Conservation (phyloP, 2,797 vertebrate species). For the Lutjanus campechanus region DNA sequence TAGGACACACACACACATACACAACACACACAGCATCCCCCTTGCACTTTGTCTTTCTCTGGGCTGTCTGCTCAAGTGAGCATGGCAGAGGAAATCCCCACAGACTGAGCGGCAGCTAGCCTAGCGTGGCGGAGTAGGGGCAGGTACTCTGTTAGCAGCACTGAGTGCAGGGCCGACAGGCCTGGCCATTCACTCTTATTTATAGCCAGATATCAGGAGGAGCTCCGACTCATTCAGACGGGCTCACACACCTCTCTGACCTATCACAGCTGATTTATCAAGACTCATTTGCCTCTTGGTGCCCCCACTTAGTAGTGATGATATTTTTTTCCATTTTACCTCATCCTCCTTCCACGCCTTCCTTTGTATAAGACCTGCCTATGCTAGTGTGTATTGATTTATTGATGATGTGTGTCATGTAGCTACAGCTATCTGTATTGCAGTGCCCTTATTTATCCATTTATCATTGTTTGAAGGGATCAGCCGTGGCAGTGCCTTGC, state of each 20-base stretch:
- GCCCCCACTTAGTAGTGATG: not conserved
- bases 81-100: conserved; percentile 70
- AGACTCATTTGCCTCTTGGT: conserved; percentile 30
- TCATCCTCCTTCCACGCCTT: not conserved
- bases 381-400: conserved; percentile 47
- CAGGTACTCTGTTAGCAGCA: conserved; percentile 68
- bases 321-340: conserved; percentile 5
- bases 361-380: conserved; percentile 26
- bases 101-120: conserved; percentile 51
- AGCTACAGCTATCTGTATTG: conserved; percentile 27
- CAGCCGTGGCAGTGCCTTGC: conserved; percentile 12
- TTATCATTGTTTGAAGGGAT: conserved; percentile 39
- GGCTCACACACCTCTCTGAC: conserved; percentile 52
- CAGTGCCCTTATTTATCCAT: conserved; percentile 49
- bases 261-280: conserved; percentile 54
- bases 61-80: conserved; percentile 43
- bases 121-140: conserved; percentile 38
- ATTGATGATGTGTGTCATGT: conserved; percentile 53
- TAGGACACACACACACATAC: conserved; percentile 20
- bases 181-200: conserved; percentile 63
- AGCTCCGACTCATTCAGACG: conserved; percentile 31
- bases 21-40: conserved; percentile 13
- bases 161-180: conserved; percentile 56
- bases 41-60: conserved; percentile 40
- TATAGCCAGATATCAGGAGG: conserved; percentile 57